A percentile compares a stretch with the other conserved stretches of the same genome.
These are phyloP conservation scores for Galerucella nymphaeae DNA, from an alignment of 2,888 invertebrate species.

Conservation along the genomic window DNA sequence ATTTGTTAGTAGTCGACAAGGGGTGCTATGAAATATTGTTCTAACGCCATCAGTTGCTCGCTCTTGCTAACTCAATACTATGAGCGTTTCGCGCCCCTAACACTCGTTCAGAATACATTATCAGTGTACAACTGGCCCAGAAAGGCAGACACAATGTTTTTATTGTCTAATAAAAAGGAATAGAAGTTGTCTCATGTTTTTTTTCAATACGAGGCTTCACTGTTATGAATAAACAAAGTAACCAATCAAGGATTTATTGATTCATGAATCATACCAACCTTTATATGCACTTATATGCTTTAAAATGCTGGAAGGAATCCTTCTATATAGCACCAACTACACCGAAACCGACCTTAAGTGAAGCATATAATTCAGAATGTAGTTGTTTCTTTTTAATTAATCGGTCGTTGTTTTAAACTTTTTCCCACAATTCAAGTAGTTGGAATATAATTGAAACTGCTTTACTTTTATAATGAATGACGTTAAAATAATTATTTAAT, in stretches of 20 bases:
- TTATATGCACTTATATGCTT: no score
- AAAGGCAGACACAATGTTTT: constrained; percentile 21
- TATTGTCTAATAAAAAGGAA: background rate
- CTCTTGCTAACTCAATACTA: constrained; percentile 57
- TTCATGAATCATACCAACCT: no score
- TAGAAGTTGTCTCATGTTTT: background rate
- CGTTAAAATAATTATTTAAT: background rate
- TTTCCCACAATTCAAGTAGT: no score
- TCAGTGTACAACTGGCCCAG: constrained; percentile 31
- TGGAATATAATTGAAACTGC: no score
- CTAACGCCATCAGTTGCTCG: constrained; percentile 50
- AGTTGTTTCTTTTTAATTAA: no score
- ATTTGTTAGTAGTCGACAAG: constrained; percentile 56
- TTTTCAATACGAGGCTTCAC: background rate
- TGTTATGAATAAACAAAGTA: background rate
- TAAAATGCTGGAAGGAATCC: no score
- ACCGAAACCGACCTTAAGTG: no score
- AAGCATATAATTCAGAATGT: no score
- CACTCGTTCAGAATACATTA: constrained; percentile 52
- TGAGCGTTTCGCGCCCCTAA: constrained; percentile 49
- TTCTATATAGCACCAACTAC: no score
- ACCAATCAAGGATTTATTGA: background rate
- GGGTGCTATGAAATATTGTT: constrained; percentile 57
- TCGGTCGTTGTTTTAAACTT: no score
- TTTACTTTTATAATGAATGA: background rate